These are phyloP conservation scores for Polia nebulosa DNA, from an alignment of 2,888 invertebrate species.

Conservation along the genomic window DNA sequence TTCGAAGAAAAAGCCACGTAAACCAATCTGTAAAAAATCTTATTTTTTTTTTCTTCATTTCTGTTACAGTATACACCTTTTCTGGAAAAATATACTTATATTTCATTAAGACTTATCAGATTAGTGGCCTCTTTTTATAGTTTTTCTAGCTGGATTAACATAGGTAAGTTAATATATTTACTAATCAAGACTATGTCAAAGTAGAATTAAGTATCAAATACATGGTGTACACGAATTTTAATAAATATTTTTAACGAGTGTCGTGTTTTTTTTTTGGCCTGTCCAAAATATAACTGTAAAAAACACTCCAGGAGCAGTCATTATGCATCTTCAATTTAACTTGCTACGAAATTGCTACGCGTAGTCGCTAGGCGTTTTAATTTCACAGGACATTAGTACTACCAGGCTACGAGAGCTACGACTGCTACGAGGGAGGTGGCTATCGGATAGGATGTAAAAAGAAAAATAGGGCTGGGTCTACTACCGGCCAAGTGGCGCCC, in stretches of 20 bases:
- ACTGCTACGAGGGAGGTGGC: constrained; percentile 6
- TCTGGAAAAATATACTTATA: not conserved
- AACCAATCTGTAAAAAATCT: not conserved
- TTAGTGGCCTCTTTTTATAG: not conserved
- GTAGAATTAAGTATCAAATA: constrained; percentile 31
- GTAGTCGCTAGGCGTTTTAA: constrained; percentile 25
- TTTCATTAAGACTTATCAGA: constrained; percentile 10
- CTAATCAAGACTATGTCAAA: constrained; percentile 27
- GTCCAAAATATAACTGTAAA: not conserved
- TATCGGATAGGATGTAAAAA: constrained; percentile 10
- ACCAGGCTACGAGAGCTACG: constrained; percentile 37
- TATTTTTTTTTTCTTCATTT: too few relatives aligned
- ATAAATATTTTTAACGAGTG: constrained; percentile 55
- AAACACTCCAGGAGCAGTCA: not conserved
- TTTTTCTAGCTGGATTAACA: constrained; percentile 10
- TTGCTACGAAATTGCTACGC: constrained; percentile 24
- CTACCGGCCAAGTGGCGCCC: too few relatives aligned
- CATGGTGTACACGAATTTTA: constrained; percentile 48
- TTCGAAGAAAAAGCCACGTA: constrained; percentile 1
- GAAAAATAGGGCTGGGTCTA: not conserved
- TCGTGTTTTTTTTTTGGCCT: constrained; percentile 36
- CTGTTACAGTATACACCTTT: too few relatives aligned
- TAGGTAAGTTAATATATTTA: constrained; percentile 19
- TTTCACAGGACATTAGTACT: constrained; percentile 14
- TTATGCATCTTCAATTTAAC: not conserved